These are phyloP conservation scores for Bombus haemorrhoidalis DNA, from an alignment of 1,140 invertebrate genomes.

Conservation along the genomic window DNA sequence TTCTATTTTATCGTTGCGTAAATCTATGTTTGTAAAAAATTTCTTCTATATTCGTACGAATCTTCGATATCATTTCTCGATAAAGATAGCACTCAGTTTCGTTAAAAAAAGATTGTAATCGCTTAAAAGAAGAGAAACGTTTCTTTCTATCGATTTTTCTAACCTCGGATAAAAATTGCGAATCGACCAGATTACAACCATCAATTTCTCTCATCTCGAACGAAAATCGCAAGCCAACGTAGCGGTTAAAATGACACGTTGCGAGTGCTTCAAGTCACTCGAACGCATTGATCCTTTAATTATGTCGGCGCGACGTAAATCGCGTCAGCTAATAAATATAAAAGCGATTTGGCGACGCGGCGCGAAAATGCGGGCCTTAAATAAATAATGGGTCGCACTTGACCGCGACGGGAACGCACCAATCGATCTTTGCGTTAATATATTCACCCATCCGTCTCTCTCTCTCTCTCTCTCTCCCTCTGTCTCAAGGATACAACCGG, in stretches of 20 bases:
- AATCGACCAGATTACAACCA: background rate
- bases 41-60: too few relatives aligned
- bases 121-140: background rate
- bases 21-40: background rate
- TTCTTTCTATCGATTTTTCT: background rate
- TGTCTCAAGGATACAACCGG: conserved; percentile 62
- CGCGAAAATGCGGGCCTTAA: conserved; percentile 33
- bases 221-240: background rate
- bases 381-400: conserved; percentile 62
- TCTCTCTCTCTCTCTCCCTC: background rate
- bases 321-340: conserved; percentile 21
- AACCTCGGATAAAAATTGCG: background rate
- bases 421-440: conserved; percentile 68
- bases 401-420: conserved; percentile 44
- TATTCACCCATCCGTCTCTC: conserved; percentile 53
- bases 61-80: background rate
- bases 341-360: conserved; percentile 15
- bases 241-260: background rate
- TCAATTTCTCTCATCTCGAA: background rate
- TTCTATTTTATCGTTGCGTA: background rate
- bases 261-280: background rate
- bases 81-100: background rate
- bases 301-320: background rate
- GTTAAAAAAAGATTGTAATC: background rate
- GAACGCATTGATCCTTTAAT: background rate